These are phyloP conservation scores for Leptopilina boulardi DNA, from an alignment of 1,140 invertebrate species.

Conservation along the genomic window DNA sequence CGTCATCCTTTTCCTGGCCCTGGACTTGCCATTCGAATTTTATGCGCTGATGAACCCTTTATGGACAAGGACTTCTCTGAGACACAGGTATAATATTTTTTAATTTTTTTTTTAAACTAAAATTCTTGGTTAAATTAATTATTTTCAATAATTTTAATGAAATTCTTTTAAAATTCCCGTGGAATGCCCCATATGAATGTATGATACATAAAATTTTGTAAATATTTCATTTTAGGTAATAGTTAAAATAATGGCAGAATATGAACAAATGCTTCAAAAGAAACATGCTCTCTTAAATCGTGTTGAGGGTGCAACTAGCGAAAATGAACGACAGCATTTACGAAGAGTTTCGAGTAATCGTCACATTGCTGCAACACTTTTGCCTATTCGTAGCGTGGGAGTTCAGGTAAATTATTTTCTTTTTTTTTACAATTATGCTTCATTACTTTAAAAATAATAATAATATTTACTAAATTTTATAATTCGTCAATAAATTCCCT, in stretches of 20 bases:
- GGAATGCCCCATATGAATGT: not conserved
- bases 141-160: too few species aligned
- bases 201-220: slow-evolving; percentile 14
- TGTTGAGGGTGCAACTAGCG: slow-evolving; percentile 88
- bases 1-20: slow-evolving; percentile 98
- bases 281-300: slow-evolving; percentile 93
- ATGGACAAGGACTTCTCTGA: slow-evolving; percentile 97
- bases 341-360: slow-evolving; percentile 86
- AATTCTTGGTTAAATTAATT: slow-evolving; percentile 1
- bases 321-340: slow-evolving; percentile 83
- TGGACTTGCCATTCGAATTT: slow-evolving; percentile 94
- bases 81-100: slow-evolving; percentile 83
- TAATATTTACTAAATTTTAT: too few species aligned
- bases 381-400: slow-evolving; percentile 97
- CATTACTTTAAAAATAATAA: too few species aligned
- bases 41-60: slow-evolving; percentile 97
- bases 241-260: slow-evolving; percentile 95
- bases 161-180: slow-evolving; percentile 28
- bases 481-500: too few species aligned
- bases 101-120: not conserved
- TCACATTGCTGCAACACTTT: slow-evolving; percentile 88
- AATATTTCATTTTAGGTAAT: slow-evolving; percentile 80
- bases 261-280: slow-evolving; percentile 93
- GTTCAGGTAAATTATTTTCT: slow-evolving; percentile 87
- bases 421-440: too few species aligned